Evolutionary conservation across 2,797 vertebrate species (phyloP).

Genomic region (Botia almorhae): DNA sequence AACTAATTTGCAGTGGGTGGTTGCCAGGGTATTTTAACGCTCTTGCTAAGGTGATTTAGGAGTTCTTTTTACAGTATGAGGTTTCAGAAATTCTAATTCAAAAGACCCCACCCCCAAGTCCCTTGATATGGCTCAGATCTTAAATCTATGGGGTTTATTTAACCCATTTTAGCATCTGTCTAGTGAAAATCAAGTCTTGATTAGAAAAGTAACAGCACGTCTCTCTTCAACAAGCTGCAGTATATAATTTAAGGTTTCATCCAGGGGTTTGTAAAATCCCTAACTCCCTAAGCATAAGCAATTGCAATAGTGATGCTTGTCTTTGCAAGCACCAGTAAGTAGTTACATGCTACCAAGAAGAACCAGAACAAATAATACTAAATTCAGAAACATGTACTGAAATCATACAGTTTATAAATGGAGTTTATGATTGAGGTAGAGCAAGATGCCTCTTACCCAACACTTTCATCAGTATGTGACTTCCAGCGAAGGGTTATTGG

Average conservation of each 20-base stretch:
- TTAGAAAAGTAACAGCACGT: conserved; percentile 6
- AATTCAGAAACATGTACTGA: background rate
- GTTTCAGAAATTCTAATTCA: background rate
- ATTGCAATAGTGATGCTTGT: background rate
- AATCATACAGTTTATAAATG: background rate
- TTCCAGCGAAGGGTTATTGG: conserved; percentile 96
- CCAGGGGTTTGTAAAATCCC: background rate
- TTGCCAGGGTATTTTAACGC: no score
- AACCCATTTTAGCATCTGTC: background rate
- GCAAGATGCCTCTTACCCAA: conserved; percentile 78
- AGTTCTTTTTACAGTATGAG: background rate
- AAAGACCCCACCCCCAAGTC: background rate
- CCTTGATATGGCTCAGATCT: background rate
- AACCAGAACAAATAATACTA: background rate
- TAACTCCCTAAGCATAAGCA: no score
- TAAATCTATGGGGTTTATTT: background rate
- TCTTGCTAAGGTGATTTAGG: no score
- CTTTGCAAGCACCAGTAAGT: background rate
- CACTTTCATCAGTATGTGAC: conserved; percentile 90
- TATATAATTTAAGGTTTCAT: background rate
- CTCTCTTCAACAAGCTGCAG: conserved; percentile 8
- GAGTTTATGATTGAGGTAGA: conserved; percentile 8
- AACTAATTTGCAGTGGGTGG: no score
- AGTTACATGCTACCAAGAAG: background rate
- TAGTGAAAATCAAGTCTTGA: background rate